phyloP scores from a whole-genome alignment of 2,113 vertebrate species.

The Cyprinus carpio region DNA sequence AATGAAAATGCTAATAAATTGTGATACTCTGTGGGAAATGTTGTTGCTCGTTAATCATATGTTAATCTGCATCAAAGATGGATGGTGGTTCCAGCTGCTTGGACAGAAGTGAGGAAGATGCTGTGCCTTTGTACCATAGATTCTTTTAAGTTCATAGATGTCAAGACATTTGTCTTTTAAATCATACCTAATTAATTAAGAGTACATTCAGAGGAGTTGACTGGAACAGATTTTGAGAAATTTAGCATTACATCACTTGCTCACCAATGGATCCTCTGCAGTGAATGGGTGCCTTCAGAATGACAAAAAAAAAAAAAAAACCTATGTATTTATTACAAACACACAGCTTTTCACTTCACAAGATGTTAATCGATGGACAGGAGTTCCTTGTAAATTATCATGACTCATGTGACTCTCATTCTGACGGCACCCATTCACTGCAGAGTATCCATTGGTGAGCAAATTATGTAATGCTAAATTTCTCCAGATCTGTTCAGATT shows the following conservation, averaged over 20 bases:
- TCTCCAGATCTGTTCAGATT: too few relatives aligned
- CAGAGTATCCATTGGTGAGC: too few relatives aligned
- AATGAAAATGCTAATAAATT: conserved; percentile 79
- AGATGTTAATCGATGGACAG: too few relatives aligned
- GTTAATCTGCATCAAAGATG: background rate
- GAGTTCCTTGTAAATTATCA: too few relatives aligned
- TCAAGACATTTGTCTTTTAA: background rate
- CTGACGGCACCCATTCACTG: background rate
- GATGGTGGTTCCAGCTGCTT: background rate
- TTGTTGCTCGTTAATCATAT: background rate
- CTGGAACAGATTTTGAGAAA: background rate
- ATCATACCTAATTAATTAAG: background rate
- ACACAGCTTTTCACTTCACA: too few relatives aligned
- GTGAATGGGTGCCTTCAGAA: background rate
- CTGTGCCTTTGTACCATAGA: background rate
- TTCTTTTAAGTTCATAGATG: background rate
- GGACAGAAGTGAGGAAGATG: background rate
- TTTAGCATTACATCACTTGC: background rate
- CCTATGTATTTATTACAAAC: too few relatives aligned
- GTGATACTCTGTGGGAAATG: conserved; percentile 71
- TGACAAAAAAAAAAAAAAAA: too few relatives aligned
- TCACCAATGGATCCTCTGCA: background rate
- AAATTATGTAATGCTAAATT: too few relatives aligned
- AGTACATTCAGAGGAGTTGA: background rate
- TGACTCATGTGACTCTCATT: too few relatives aligned